Conservation (phyloP, 2,888 invertebrate genomes). For the Drosophila infuscata region DNA sequence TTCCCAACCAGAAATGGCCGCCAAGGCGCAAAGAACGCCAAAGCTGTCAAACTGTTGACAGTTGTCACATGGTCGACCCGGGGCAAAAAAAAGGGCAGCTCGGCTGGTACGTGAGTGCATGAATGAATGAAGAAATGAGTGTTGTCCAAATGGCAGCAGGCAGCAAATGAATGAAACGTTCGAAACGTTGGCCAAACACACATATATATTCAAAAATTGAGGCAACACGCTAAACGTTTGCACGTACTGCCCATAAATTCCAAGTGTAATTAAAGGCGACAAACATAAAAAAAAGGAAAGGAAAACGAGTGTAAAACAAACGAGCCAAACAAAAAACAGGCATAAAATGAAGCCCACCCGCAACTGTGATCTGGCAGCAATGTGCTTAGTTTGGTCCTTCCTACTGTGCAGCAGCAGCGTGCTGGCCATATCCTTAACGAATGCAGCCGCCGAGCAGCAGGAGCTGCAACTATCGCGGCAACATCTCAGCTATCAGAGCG, state of each 20-base stretch:
- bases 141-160: conserved; percentile 40
- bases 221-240: conserved; percentile 66
- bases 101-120: conserved; percentile 56
- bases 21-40: conserved; percentile 56
- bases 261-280: conserved; percentile 70
- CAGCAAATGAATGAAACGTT: conserved; percentile 58
- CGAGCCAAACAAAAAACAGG: conserved; percentile 18
- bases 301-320: conserved; percentile 25
- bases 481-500: conserved; percentile 80
- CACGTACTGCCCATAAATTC: conserved; percentile 79
- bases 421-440: conserved; percentile 31
- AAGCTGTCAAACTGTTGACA: conserved; percentile 76
- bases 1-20: conserved; percentile 46
- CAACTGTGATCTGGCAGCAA: conserved; percentile 50
- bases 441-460: conserved; percentile 62
- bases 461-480: conserved; percentile 66
- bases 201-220: conserved; percentile 65
- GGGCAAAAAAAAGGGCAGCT: conserved; percentile 41
- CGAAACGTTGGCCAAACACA: conserved; percentile 34
- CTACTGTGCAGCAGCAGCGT: conserved; percentile 36
- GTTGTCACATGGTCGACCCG: conserved; percentile 78
- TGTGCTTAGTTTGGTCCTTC: conserved; percentile 25
- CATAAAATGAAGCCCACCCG: conserved; percentile 35
- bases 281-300: conserved; percentile 11
- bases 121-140: conserved; percentile 38